Conservation (phyloP, 2,888 invertebrate species). For the Aplocera efformata region DNA sequence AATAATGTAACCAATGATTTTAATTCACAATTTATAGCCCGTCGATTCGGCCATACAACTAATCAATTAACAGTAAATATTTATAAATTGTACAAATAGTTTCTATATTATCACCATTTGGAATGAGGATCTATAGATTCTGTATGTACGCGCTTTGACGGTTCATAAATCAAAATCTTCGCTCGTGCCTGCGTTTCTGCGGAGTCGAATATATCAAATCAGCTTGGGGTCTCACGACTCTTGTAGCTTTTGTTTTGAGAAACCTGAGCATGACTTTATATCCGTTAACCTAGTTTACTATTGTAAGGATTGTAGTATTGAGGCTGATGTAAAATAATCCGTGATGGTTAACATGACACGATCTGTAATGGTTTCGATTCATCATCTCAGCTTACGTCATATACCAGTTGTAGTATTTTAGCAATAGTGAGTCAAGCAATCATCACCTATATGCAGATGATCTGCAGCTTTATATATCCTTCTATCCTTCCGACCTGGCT, state of each 20-base stretch:
- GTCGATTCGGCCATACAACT: constrained; percentile 55
- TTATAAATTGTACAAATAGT: constrained; percentile 38
- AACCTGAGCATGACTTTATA: constrained; percentile 46
- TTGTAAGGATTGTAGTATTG: constrained; percentile 27
- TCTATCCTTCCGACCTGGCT: no score
- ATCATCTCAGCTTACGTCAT: no score
- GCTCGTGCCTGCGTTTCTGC: constrained; percentile 68
- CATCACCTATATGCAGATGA: no score
- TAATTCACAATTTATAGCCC: constrained; percentile 55
- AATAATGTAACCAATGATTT: constrained; percentile 2
- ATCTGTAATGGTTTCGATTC: no score
- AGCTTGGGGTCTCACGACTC: constrained; percentile 77
- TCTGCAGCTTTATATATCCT: no score
- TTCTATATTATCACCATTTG: constrained; percentile 10
- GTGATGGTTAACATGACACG: constrained; percentile 3
- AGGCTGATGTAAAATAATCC: constrained; percentile 20
- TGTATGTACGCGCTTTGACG: constrained; percentile 29
- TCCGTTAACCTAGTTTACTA: constrained; percentile 56
- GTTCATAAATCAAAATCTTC: constrained; percentile 63
- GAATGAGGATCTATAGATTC: constrained; percentile 16
- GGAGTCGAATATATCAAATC: constrained; percentile 68
- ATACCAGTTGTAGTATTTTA: no score
- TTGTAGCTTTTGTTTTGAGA: constrained; percentile 62
- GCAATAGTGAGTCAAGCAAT: no score
- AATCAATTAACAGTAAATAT: constrained; percentile 57